Percentiles rank a stretch among this genome's conserved stretches.
Evolutionary conservation across 2,888 invertebrate genomes (phyloP).

Genomic region (Tetranychus truncatus): DNA sequence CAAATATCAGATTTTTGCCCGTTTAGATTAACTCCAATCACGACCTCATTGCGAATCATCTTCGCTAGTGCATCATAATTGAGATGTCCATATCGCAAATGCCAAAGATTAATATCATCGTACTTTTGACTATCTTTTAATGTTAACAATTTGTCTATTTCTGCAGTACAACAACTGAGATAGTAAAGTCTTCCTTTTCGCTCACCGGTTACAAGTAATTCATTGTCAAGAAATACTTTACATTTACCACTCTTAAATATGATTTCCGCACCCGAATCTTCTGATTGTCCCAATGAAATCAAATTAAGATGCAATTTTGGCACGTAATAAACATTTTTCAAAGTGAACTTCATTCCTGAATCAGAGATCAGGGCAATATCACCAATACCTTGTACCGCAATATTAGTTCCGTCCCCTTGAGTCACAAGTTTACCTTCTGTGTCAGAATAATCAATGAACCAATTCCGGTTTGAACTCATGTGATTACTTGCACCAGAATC

Average conservation of each 20-base stretch:
- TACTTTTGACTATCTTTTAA: not conserved
- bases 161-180: not conserved
- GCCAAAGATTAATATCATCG: not conserved
- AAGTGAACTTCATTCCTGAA: not conserved
- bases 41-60: not conserved
- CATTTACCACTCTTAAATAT: not conserved
- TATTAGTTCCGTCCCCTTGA: too few species aligned
- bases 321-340: not conserved
- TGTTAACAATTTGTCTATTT: too few species aligned
- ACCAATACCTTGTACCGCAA: not conserved
- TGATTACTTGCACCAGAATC: constrained; percentile 11
- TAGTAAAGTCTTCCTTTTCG: not conserved
- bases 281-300: not conserved
- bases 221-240: not conserved
- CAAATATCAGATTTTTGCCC: not conserved
- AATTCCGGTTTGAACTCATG: not conserved
- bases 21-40: not conserved
- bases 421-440: too few species aligned
- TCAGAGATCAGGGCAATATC: not conserved
- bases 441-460: not conserved
- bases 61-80: not conserved
- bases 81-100: not conserved
- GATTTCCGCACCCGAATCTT: not conserved
- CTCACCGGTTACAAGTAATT: not conserved
- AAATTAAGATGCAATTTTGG: not conserved